Evolutionary conservation across 2,113 vertebrate species (phyloP), one percentile per base, ranked within the genome.

Genomic region (Festucalex cinctus): DNA sequence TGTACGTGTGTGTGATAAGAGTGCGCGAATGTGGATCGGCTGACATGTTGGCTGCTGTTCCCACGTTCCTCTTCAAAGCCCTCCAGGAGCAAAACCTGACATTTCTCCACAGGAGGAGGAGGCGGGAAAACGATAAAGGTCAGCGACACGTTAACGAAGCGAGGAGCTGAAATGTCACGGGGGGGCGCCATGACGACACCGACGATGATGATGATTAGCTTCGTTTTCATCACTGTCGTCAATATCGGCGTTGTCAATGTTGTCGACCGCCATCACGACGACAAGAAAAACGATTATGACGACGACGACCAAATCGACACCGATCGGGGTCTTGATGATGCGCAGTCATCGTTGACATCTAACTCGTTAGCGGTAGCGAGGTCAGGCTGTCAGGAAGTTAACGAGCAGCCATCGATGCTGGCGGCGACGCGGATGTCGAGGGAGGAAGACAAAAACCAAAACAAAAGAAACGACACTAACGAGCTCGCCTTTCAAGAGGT

Each of bases 31-130:
- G 28, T 2, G 2, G 28, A 32, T 32, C 4, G 2, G 2, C 65
- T 48, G 48, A 49, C 63, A 67, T 68, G 41, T 69, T 68, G 61
- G 66, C 36, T 28, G 51, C 68, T 65, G 77, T 78, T 81, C 75
- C 64, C 48, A 59, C 68, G 63, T 77, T 63, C 63, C 46, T 56
- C 28, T 71, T 28, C 22, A 26, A 79, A 65, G 51, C 61, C 79
- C 71, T 49, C 43, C 9, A 68, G 71, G 22, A 76, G 19, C n/a
- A 5, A 37, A 68, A 70, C 41, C n/a, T 82, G 77, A 89, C 87
- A 87, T 89, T 88, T 84, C 24, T 67, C 74, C 26, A 16, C 13
- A 4, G 16, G 43, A 44, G 41, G 9, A 63, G 51, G 49, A 20
- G 9, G n/a, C 28, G 72, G 20, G 69, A 43, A 44, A 19, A 65